phyloP scores from a whole-genome alignment of 2,113 vertebrate genomes.

The Peucedramus taeniatus region DNA sequence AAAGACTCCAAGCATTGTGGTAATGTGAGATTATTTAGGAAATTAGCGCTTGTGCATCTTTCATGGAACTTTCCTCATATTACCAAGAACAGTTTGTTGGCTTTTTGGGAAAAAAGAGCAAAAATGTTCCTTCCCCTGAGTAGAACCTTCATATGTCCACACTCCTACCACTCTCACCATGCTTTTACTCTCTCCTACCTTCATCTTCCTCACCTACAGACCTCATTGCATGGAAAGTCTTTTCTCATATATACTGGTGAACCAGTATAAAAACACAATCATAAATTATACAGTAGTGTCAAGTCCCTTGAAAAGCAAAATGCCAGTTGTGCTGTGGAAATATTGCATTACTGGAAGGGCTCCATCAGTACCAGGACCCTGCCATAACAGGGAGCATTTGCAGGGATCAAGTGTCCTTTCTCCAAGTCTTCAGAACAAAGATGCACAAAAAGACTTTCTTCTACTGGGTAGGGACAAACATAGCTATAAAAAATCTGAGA shows the following conservation, averaged over 20 bases:
- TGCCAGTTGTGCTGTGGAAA: neutral
- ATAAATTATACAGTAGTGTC: neutral
- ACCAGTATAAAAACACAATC: neutral
- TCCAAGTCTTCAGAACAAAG: neutral
- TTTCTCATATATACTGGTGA: neutral
- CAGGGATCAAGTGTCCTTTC: neutral
- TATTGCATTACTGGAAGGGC: neutral
- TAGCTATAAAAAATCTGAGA: neutral
- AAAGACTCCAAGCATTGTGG: neutral
- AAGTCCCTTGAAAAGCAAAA: neutral
- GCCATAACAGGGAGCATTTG: neutral
- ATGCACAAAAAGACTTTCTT: neutral
- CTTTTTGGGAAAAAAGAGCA: neutral
- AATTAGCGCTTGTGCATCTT: slow-evolving; percentile 71
- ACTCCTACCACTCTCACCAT: neutral
- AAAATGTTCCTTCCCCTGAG: neutral
- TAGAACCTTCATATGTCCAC: neutral
- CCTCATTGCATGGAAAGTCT: neutral
- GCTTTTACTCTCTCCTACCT: neutral
- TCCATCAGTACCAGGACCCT: neutral
- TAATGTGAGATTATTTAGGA: slow-evolving; percentile 74
- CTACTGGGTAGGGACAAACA: neutral
- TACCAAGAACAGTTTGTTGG: neutral
- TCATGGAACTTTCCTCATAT: slow-evolving; percentile 2
- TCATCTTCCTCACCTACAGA: neutral